Evolutionary conservation across 2,113 vertebrate genomes (phyloP).

Genomic region (Colossoma macropomum): DNA sequence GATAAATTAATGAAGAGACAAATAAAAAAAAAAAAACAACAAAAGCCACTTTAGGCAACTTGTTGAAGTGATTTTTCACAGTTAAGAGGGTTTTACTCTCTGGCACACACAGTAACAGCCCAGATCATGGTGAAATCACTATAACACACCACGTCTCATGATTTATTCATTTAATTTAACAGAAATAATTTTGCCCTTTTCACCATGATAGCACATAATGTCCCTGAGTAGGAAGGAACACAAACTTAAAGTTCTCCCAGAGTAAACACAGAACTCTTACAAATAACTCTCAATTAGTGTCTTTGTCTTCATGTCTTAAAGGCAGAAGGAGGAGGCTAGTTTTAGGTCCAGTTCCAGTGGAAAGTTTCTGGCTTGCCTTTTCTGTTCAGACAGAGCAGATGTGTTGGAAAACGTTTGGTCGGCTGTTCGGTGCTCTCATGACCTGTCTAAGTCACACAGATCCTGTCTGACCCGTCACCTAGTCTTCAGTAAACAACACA

Average conservation of each 20-base stretch:
- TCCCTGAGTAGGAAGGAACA: constrained; percentile 2
- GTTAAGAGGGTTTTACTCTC: too few relatives aligned
- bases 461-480: constrained; percentile 28
- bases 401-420: not conserved
- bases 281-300: constrained; percentile 9
- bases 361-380: constrained; percentile 3
- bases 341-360: constrained; percentile 3
- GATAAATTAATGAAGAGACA: too few relatives aligned
- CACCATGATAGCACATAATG: not conserved
- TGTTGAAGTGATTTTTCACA: too few relatives aligned
- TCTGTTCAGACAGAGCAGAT: not conserved
- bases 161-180: not conserved
- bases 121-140: not conserved
- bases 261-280: constrained; percentile 14
- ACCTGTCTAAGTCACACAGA: constrained; percentile 16
- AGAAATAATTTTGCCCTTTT: not conserved
- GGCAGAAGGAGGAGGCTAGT: not conserved
- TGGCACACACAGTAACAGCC: not conserved
- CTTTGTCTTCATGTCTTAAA: constrained; percentile 7
- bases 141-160: not conserved
- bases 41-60: too few relatives aligned
- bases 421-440: not conserved
- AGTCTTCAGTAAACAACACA: constrained; percentile 27
- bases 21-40: too few relatives aligned
- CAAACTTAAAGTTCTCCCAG: constrained; percentile 7